phyloP scores from a whole-genome alignment of 2,113 vertebrate genomes.

The Ellobius talpinus region DNA sequence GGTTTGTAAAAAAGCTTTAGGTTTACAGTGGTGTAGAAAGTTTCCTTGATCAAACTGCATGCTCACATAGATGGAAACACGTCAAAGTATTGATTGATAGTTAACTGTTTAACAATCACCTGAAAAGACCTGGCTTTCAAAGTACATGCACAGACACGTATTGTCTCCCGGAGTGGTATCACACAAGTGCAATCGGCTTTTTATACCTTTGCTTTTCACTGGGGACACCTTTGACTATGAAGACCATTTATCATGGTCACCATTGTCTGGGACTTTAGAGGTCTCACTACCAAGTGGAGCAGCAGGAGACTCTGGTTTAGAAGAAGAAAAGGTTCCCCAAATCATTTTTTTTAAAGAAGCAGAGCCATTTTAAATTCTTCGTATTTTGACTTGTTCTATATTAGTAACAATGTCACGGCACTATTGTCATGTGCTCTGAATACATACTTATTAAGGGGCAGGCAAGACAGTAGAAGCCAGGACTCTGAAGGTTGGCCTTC shows the following conservation, averaged over 20 bases:
- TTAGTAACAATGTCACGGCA: constrained; percentile 76
- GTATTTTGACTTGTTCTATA: constrained; percentile 79
- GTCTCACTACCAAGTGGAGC: constrained; percentile 76
- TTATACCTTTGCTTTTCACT: constrained; percentile 79
- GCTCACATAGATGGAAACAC: constrained; percentile 68
- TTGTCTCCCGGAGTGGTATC: constrained; percentile 68
- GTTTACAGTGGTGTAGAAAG: constrained; percentile 59
- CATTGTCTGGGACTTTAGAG: constrained; percentile 83
- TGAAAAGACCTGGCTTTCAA: constrained; percentile 76
- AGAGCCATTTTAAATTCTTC: constrained; percentile 80
- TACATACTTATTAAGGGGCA: constrained; percentile 81
- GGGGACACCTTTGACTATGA: constrained; percentile 81
- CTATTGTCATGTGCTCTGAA: constrained; percentile 77
- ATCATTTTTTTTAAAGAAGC: constrained; percentile 80
- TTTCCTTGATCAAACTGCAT: constrained; percentile 59
- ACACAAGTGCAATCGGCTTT: constrained; percentile 71
- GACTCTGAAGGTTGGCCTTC: constrained; percentile 73
- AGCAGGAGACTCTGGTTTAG: constrained; percentile 71
- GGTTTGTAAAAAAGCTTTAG: constrained; percentile 31
- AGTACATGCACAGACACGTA: constrained; percentile 69
- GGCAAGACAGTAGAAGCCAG: constrained; percentile 74
- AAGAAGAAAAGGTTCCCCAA: constrained; percentile 81
- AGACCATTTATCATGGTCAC: constrained; percentile 80
- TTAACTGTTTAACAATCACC: constrained; percentile 82
- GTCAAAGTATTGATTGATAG: constrained; percentile 66